Evolutionary conservation across 2,797 vertebrate species (phyloP).

Genomic region (Siniperca obscura): DNA sequence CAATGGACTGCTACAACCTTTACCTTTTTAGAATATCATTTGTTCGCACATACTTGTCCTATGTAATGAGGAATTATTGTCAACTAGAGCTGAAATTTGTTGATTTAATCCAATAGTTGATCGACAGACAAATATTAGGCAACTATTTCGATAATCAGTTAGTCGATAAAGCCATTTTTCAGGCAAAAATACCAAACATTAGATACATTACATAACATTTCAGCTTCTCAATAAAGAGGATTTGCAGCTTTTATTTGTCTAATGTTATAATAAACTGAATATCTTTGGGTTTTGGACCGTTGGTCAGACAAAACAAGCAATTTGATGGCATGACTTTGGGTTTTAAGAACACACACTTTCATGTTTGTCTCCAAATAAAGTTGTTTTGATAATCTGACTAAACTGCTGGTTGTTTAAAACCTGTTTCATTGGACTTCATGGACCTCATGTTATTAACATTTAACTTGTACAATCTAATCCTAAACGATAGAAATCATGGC

Average conservation of each 20-base stretch:
- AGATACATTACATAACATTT: neutral
- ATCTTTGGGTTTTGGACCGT: conserved; percentile 4
- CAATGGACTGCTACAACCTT: neutral
- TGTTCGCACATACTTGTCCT: neutral
- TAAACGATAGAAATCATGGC: neutral
- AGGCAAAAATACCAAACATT: neutral
- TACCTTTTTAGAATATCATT: neutral
- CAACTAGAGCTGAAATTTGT: neutral
- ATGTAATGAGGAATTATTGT: neutral
- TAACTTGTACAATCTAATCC: neutral
- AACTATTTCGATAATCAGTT: neutral
- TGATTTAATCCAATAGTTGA: neutral
- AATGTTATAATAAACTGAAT: neutral
- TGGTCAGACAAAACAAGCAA: neutral
- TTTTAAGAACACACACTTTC: neutral
- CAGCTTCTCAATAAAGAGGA: neutral
- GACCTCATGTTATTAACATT: neutral
- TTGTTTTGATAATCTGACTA: neutral
- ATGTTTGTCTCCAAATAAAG: neutral
- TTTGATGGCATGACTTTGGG: neutral
- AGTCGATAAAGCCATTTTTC: neutral
- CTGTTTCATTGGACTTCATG: neutral
- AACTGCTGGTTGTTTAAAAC: conserved; percentile 1
- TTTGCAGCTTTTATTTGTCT: neutral
- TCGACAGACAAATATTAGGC: neutral